phyloP scores from a whole-genome alignment of 2,888 invertebrate species.

The Harpalus rufipes region DNA sequence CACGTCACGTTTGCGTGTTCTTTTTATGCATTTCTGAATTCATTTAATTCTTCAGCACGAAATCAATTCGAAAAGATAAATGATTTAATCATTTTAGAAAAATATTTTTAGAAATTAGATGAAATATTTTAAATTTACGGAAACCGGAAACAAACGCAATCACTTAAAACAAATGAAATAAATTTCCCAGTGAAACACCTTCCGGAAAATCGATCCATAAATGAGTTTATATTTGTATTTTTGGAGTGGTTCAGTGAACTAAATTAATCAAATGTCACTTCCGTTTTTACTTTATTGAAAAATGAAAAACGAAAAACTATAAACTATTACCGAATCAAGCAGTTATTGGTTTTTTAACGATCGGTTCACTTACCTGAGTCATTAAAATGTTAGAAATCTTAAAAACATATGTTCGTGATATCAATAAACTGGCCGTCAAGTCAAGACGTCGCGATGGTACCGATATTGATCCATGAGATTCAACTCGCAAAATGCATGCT shows the following conservation, averaged over 20 bases:
- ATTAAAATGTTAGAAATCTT: constrained; percentile 39
- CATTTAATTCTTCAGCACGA: constrained; percentile 8
- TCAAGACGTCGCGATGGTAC: constrained; percentile 56
- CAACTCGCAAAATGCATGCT: constrained; percentile 38
- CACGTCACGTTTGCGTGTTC: constrained; percentile 32
- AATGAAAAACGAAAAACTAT: constrained; percentile 8
- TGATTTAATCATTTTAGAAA: constrained; percentile 10
- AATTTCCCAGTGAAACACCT: constrained; percentile 17
- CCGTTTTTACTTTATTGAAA: background rate
- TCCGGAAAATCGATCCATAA: constrained; percentile 20
- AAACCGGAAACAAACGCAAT: constrained; percentile 9
- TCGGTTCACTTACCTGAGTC: constrained; percentile 27
- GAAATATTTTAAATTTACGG: constrained; percentile 5
- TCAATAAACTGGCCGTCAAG: constrained; percentile 51
- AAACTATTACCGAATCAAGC: background rate
- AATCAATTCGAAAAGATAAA: background rate
- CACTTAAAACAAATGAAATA: constrained; percentile 18
- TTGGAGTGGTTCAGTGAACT: constrained; percentile 40
- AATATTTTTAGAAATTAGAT: constrained; percentile 2
- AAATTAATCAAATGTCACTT: constrained; percentile 28
- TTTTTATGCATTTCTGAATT: constrained; percentile 44
- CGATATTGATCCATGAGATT: constrained; percentile 61
- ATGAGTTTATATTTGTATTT: constrained; percentile 12
- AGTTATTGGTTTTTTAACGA: constrained; percentile 23
- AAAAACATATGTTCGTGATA: constrained; percentile 61